Evolutionary conservation across 2,113 vertebrate genomes (phyloP).

Genomic region (Nannobrachium achirus): DNA sequence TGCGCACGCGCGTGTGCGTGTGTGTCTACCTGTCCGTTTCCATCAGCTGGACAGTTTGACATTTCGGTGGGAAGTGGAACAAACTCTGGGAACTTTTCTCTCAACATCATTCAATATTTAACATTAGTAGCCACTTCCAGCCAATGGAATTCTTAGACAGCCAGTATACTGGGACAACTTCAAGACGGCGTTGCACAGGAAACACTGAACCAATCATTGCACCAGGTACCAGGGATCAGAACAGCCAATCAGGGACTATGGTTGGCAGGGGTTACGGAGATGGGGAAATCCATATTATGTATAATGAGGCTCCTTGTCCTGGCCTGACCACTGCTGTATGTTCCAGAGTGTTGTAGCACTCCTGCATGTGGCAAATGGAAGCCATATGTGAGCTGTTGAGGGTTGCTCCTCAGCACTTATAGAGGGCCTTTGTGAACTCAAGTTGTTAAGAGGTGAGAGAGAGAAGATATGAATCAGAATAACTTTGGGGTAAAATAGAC

Average conservation of each 20-base stretch:
- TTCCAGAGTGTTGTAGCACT: conserved; percentile 32
- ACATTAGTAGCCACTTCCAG: background rate
- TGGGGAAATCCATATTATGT: conserved; percentile 19
- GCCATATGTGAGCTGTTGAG: conserved; percentile 48
- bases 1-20: too few relatives aligned
- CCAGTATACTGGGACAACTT: conserved; percentile 4
- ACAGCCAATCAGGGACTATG: background rate
- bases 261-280: conserved; percentile 4
- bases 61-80: background rate
- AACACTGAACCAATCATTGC: conserved; percentile 1
- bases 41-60: background rate
- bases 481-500: background rate
- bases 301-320: conserved; percentile 66
- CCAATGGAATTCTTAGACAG: conserved; percentile 6
- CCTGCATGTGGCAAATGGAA: conserved; percentile 55
- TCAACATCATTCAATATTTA: background rate
- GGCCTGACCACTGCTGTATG: conserved; percentile 48
- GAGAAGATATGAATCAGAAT: conserved; percentile 7
- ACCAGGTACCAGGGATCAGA: conserved; percentile 8
- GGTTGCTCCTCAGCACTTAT: conserved; percentile 10
- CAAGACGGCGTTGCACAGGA: background rate
- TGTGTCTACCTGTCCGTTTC: background rate
- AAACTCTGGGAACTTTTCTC: background rate
- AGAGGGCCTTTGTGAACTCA: conserved; percentile 56
- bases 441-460: background rate